A percentile compares a stretch with the other conserved stretches of the same genome.
Evolutionary conservation across 2,113 vertebrate species (phyloP).

Genomic region (Prunella himalayana): DNA sequence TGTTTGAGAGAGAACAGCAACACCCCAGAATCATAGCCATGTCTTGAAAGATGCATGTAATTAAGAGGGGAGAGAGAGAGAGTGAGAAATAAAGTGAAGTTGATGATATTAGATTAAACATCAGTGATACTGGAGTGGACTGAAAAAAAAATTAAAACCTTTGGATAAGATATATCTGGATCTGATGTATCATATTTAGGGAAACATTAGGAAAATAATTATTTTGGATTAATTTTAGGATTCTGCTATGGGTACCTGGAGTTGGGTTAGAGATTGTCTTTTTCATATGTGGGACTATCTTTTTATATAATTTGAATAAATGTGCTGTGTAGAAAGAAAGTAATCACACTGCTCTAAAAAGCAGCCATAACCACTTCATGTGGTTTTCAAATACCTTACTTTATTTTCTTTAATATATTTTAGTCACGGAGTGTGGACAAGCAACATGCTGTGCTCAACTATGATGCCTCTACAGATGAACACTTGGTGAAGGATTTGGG

Average conservation of each 20-base stretch:
- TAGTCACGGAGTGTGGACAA: conserved; percentile 98
- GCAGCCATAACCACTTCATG: neutral
- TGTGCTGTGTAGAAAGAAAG: neutral
- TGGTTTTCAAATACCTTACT: neutral
- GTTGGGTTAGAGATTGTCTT: neutral
- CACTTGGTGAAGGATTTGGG: conserved; percentile 97
- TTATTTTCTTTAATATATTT: neutral
- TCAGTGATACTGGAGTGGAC: neutral
- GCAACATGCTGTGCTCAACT: conserved; percentile 97
- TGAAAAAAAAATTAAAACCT: neutral
- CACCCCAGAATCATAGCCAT: neutral
- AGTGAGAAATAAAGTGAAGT: neutral
- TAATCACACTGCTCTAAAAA: neutral
- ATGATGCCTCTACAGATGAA: conserved; percentile 85
- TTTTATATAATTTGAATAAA: neutral
- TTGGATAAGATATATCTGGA: neutral
- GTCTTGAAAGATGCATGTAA: neutral
- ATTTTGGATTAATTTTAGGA: neutral
- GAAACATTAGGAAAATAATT: neutral
- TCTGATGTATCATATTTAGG: neutral
- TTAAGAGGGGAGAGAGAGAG: neutral
- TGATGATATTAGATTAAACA: neutral
- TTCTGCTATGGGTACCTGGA: accelerated
- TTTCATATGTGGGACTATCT: neutral
- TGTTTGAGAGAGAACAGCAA: neutral